These are phyloP conservation scores for Ophion ventricosus DNA, from an alignment of 2,888 invertebrate genomes.

Conservation along the genomic window DNA sequence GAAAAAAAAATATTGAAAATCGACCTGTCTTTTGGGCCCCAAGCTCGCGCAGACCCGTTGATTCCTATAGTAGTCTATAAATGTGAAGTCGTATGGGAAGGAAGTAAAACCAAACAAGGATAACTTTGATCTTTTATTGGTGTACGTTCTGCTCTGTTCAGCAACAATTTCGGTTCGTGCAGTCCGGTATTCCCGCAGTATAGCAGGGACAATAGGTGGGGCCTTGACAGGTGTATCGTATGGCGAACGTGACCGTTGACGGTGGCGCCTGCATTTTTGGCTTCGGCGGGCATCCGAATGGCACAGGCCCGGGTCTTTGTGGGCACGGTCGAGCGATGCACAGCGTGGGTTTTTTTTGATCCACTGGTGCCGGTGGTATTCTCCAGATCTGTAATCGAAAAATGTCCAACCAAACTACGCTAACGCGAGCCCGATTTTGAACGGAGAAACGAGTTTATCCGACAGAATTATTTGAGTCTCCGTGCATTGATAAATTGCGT, in stretches of 20 bases:
- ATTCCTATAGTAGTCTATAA: neutral
- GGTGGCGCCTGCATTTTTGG: conserved; percentile 69
- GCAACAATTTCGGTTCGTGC: conserved; percentile 44
- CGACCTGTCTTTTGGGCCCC: too few species aligned
- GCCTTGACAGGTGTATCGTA: conserved; percentile 69
- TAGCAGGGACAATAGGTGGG: conserved; percentile 73
- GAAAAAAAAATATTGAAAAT: too few species aligned
- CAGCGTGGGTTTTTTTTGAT: conserved; percentile 63
- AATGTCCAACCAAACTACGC: neutral
- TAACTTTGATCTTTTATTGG: neutral
- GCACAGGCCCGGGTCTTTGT: conserved; percentile 48
- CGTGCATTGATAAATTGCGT: too few species aligned
- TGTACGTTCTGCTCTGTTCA: neutral
- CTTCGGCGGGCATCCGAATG: conserved; percentile 53
- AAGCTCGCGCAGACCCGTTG: too few species aligned
- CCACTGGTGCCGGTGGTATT: conserved; percentile 63
- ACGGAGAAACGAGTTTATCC: too few species aligned
- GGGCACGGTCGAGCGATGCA: conserved; percentile 69
- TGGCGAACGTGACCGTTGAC: conserved; percentile 72
- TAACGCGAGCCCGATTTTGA: too few species aligned
- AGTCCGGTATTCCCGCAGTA: conserved; percentile 61
- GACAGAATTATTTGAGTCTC: too few species aligned
- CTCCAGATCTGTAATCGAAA: conserved; percentile 65
- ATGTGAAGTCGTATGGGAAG: neutral
- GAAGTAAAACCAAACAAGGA: neutral